A percentile compares a stretch with the other conserved stretches of the same genome.
Conservation (phyloP, 2,888 invertebrate species). For the Xanthorhoe spadicearia region DNA sequence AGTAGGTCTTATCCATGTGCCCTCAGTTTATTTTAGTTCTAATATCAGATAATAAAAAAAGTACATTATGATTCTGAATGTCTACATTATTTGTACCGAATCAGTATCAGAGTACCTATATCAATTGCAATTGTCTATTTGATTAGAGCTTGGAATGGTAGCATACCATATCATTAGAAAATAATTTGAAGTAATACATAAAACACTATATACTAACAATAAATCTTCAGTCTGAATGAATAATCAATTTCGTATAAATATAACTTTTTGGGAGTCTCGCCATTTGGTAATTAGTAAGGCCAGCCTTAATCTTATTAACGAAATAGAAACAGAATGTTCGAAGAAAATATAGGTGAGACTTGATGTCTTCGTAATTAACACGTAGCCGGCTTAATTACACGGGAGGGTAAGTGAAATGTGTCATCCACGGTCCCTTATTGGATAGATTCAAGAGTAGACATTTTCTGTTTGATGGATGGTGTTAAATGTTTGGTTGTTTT, state of each 20-base stretch:
- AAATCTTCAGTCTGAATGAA: not conserved
- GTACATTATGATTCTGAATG: too few relatives aligned
- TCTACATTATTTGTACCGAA: too few relatives aligned
- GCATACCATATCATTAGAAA: too few relatives aligned
- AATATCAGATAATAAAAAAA: too few relatives aligned
- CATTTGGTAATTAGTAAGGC: slow-evolving; percentile 30
- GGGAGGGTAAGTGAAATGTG: slow-evolving; percentile 72
- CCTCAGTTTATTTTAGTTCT: too few relatives aligned
- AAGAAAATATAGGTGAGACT: slow-evolving; percentile 63
- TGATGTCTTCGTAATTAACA: slow-evolving; percentile 54
- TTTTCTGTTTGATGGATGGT: not conserved
- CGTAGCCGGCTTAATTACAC: slow-evolving; percentile 42
- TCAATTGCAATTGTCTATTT: too few relatives aligned
- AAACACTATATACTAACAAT: too few relatives aligned
- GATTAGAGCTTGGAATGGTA: too few relatives aligned
- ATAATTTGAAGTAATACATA: too few relatives aligned
- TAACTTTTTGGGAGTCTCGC: not conserved
- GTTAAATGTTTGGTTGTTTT: not conserved
- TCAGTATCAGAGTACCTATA: too few relatives aligned
- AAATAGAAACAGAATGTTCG: slow-evolving; percentile 63
- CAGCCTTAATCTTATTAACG: slow-evolving; percentile 43
- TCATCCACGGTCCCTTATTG: slow-evolving; percentile 56
- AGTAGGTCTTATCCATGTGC: too few relatives aligned
- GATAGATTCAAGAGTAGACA: slow-evolving; percentile 8
- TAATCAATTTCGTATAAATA: not conserved